A percentile compares a stretch with the other conserved stretches of the same genome.
Evolutionary conservation across 1,140 invertebrate genomes (phyloP).

Genomic region (Hesperophylax magnus): DNA sequence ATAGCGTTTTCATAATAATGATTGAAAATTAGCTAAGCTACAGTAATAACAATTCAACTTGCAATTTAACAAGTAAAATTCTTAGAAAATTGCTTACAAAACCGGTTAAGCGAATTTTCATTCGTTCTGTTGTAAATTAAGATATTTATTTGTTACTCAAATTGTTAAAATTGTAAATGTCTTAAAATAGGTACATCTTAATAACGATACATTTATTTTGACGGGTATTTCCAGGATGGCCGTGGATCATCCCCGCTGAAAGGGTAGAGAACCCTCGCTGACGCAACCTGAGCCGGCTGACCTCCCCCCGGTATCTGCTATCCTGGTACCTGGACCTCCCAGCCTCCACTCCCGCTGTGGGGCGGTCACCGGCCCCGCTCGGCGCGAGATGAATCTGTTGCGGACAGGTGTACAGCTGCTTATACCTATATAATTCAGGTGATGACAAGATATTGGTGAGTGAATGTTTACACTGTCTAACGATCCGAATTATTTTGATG

Average conservation of each 20-base stretch:
- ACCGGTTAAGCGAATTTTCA: too few species aligned
- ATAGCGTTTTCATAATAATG: too few species aligned
- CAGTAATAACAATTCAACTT: too few species aligned
- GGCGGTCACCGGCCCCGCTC: neutral
- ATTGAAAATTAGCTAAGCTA: too few species aligned
- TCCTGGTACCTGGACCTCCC: neutral
- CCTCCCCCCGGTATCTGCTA: neutral
- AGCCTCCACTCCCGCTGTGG: neutral
- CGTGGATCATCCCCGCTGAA: neutral
- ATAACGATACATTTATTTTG: too few species aligned
- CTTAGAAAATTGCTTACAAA: too few species aligned
- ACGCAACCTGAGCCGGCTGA: constrained; percentile 12
- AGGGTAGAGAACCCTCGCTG: neutral
- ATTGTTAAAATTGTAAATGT: too few species aligned
- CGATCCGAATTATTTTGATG: neutral
- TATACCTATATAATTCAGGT: neutral
- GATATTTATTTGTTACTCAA: neutral
- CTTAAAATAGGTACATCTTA: too few species aligned
- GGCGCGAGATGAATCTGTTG: neutral
- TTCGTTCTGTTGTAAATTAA: neutral
- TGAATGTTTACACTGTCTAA: constrained; percentile 9
- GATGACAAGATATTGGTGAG: constrained; percentile 21
- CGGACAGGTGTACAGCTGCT: neutral
- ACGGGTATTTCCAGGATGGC: neutral
- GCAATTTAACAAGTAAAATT: too few species aligned